phyloP scores from a whole-genome alignment of 2,113 vertebrate species.

The Calonectris borealis region DNA sequence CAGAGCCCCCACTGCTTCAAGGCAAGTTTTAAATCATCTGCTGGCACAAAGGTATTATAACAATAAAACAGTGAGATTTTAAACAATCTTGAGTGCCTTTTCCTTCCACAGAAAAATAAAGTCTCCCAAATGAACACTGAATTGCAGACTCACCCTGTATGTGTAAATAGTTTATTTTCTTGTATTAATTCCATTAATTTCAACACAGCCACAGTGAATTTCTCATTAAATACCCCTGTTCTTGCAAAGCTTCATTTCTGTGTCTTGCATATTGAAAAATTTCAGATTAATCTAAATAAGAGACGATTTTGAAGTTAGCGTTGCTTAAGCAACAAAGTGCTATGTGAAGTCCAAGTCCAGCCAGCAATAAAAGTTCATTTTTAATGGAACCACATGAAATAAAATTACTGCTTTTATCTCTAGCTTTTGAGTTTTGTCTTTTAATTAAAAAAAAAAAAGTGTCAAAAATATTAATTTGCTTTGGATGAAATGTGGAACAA shows the following conservation, averaged over 20 bases:
- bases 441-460: not conserved
- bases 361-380: not conserved
- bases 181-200: not conserved
- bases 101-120: not conserved
- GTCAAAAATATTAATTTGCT: not conserved
- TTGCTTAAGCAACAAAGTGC: not conserved
- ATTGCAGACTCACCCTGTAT: not conserved
- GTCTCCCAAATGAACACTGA: not conserved
- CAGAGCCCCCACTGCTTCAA: not conserved
- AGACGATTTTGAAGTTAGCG: fast-evolving
- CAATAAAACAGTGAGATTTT: not conserved
- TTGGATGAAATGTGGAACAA: not conserved
- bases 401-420: not conserved
- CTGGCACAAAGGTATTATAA: not conserved
- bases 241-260: not conserved
- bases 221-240: not conserved
- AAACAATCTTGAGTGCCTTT: not conserved
- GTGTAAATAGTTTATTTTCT: not conserved
- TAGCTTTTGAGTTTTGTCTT: not conserved
- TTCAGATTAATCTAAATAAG: not conserved
- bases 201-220: not conserved
- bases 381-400: not conserved
- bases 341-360: not conserved
- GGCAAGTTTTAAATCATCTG: not conserved
- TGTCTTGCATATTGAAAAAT: not conserved